Conservation (phyloP, 1,140 invertebrate species). For the Anagrus nilaparvatae region DNA sequence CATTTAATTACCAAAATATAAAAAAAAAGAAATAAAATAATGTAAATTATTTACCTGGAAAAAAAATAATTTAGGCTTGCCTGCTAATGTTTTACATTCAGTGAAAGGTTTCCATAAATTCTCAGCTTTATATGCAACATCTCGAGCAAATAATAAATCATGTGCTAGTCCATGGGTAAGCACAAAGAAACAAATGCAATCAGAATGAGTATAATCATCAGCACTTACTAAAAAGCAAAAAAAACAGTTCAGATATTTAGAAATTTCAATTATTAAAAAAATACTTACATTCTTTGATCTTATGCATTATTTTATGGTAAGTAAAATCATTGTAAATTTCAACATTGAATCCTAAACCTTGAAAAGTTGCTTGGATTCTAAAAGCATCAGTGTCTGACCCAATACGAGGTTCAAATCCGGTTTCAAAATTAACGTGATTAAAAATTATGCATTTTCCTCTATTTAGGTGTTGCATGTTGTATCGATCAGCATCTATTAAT, state of each 20-base stretch:
- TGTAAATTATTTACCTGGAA: constrained; percentile 41
- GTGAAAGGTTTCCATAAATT: constrained; percentile 52
- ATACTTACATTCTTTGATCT: constrained; percentile 25
- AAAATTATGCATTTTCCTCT: constrained; percentile 65
- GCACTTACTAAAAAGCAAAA: constrained; percentile 22
- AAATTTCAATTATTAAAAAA: constrained; percentile 2
- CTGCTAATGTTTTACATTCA: constrained; percentile 49
- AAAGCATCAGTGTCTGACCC: constrained; percentile 27
- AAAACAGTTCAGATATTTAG: constrained; percentile 1
- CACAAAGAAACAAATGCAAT: constrained; percentile 52
- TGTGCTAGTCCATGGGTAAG: constrained; percentile 53
- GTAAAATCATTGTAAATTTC: constrained; percentile 22
- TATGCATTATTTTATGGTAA: constrained; percentile 21
- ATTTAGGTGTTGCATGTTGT: constrained; percentile 55
- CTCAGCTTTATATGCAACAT: constrained; percentile 42
- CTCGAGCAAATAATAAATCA: constrained; percentile 46
- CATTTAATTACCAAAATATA: constrained; percentile 2
- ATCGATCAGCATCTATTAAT: constrained; percentile 36
- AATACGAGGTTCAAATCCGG: constrained; percentile 19
- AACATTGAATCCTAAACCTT: constrained; percentile 28
- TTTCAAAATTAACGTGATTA: constrained; percentile 56
- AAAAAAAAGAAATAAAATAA: background rate
- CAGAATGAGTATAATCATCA: constrained; percentile 46
- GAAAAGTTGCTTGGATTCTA: constrained; percentile 27
- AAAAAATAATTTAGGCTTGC: constrained; percentile 57